phyloP scores from a whole-genome alignment of 2,888 invertebrate species.

The Ametastegia equiseti region DNA sequence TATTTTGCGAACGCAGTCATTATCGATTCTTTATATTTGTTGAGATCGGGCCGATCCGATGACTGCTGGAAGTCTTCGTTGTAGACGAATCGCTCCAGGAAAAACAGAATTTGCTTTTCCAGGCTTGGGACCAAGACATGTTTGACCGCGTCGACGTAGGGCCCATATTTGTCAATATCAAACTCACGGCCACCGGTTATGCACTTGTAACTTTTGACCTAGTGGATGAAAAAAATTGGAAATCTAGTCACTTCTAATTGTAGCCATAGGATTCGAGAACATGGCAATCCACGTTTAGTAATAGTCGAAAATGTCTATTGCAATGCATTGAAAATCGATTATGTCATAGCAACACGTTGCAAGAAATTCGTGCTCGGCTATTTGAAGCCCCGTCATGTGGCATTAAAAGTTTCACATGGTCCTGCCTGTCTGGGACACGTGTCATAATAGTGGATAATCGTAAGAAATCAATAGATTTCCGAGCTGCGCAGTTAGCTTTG shows the following conservation, averaged over 20 bases:
- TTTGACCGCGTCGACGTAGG: conserved; percentile 62
- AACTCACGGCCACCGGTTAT: conserved; percentile 34
- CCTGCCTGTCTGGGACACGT: conserved; percentile 6
- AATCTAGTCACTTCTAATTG: background rate
- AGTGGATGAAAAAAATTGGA: background rate
- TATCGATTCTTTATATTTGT: conserved; percentile 56
- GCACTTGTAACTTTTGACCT: conserved; percentile 32
- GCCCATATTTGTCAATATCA: conserved; percentile 56
- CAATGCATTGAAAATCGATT: background rate
- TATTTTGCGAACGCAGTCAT: conserved; percentile 50
- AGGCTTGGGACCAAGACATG: conserved; percentile 63
- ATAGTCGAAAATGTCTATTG: background rate
- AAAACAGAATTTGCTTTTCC: conserved; percentile 60
- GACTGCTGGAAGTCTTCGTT: conserved; percentile 43
- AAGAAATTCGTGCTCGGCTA: background rate
- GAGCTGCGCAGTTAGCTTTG: background rate
- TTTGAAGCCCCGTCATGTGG: background rate
- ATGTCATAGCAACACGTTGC: conserved; percentile 1
- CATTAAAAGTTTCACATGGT: background rate
- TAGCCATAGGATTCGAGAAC: background rate
- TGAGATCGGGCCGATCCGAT: conserved; percentile 56
- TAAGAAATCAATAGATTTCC: background rate
- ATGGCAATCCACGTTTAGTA: background rate
- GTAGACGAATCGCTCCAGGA: conserved; percentile 63
- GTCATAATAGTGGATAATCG: conserved; percentile 2